Conservation (phyloP, 1,140 invertebrate genomes). For the Gonatopus flavifemur region DNA sequence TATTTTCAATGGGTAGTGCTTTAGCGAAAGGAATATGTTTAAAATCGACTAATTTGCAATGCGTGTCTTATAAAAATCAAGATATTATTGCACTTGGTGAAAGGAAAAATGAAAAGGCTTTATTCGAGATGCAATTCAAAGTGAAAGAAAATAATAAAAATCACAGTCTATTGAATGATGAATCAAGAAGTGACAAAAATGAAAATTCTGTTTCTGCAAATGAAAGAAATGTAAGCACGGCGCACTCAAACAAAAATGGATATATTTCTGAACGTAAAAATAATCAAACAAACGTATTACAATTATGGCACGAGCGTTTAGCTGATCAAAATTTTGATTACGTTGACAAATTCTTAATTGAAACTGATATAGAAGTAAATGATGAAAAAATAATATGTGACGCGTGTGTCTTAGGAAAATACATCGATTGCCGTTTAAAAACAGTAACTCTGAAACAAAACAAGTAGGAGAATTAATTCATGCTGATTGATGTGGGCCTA, state of each 20-base stretch:
- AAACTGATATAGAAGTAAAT: constrained; percentile 29
- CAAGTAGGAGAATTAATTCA: constrained; percentile 45
- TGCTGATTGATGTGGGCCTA: constrained; percentile 52
- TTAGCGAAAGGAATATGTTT: constrained; percentile 21
- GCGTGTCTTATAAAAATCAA: background rate
- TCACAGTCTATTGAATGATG: too few species aligned
- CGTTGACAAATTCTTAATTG: constrained; percentile 31
- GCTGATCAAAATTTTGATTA: constrained; percentile 44
- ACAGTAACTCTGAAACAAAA: constrained; percentile 25
- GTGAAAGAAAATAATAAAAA: too few species aligned
- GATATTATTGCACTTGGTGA: constrained; percentile 1
- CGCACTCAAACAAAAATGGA: too few species aligned
- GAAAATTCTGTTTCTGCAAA: too few species aligned
- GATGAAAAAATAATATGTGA: constrained; percentile 29
- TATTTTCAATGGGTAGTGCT: too few species aligned
- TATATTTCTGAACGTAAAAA: background rate
- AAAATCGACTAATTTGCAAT: background rate
- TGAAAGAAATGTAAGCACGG: too few species aligned
- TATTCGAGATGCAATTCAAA: constrained; percentile 2
- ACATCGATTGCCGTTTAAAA: constrained; percentile 33
- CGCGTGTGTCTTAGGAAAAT: constrained; percentile 42
- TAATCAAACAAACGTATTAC: constrained; percentile 4
- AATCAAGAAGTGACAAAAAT: too few species aligned
- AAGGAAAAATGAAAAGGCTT: constrained; percentile 5
- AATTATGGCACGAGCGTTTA: constrained; percentile 44